phyloP scores from a whole-genome alignment of 1,140 invertebrate species.

The Neodiprion lecontei region DNA sequence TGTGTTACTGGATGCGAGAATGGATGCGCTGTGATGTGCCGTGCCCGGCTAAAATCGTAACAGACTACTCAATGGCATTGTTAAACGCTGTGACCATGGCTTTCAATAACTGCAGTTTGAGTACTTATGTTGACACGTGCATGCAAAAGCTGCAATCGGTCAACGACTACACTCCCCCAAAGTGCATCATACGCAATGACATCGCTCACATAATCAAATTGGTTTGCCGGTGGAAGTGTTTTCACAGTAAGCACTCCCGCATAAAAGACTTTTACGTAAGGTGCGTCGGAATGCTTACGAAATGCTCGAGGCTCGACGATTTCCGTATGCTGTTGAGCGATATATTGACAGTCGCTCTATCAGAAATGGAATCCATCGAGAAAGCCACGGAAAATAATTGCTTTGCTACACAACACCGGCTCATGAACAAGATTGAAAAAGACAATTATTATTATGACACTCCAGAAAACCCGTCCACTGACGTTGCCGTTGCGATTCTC shows the following conservation, averaged over 20 bases:
- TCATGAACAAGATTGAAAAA: neutral
- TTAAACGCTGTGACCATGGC: slow-evolving; percentile 23
- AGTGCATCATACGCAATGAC: slow-evolving; percentile 26
- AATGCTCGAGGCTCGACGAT: slow-evolving; percentile 16
- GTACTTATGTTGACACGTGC: slow-evolving; percentile 21
- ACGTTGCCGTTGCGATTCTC: slow-evolving; percentile 11
- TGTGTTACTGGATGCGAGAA: slow-evolving; percentile 20
- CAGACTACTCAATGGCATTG: slow-evolving; percentile 26
- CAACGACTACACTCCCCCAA: neutral
- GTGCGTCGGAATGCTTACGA: slow-evolving; percentile 25
- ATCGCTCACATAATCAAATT: slow-evolving; percentile 32
- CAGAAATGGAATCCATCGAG: slow-evolving; percentile 19
- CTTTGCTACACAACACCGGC: slow-evolving; percentile 24
- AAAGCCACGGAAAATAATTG: slow-evolving; percentile 12
- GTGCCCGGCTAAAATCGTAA: slow-evolving; percentile 21
- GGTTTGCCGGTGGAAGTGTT: slow-evolving; percentile 28
- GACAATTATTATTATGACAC: slow-evolving; percentile 2
- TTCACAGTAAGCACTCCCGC: slow-evolving; percentile 14
- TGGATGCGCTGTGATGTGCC: slow-evolving; percentile 18
- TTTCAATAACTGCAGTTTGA: slow-evolving; percentile 19
- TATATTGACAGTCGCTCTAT: slow-evolving; percentile 19
- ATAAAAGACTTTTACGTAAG: slow-evolving; percentile 33
- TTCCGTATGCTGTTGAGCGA: slow-evolving; percentile 21
- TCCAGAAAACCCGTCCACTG: neutral
- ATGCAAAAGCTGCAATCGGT: neutral